phyloP scores from a whole-genome alignment of 2,113 vertebrate genomes.

The Phrynosoma platyrhinos region DNA sequence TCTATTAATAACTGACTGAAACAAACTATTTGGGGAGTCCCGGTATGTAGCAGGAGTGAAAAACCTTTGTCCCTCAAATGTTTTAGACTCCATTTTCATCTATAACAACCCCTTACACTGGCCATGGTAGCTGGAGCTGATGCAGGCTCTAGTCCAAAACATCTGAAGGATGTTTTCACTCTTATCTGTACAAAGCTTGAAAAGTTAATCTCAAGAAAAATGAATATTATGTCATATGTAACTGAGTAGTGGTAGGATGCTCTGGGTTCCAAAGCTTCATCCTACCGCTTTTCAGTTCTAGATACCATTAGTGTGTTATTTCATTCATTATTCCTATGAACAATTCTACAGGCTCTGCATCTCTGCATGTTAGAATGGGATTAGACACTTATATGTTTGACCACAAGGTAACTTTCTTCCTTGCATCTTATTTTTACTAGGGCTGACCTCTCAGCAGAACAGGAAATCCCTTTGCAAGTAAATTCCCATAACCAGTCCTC shows the following conservation, averaged over 20 bases:
- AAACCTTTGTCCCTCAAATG: neutral
- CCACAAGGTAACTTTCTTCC: conserved; percentile 37
- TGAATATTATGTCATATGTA: neutral
- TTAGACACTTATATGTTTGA: conserved; percentile 38
- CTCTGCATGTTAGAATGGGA: conserved; percentile 1
- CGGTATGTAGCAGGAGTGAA: neutral
- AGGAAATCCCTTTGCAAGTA: conserved; percentile 79
- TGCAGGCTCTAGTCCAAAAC: neutral
- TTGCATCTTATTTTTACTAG: conserved; percentile 56
- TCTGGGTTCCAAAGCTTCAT: neutral
- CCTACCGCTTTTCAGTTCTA: neutral
- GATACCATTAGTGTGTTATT: neutral
- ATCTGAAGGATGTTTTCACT: neutral
- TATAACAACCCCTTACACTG: no score
- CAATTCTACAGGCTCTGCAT: no score
- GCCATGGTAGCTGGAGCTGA: no score
- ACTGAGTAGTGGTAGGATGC: neutral
- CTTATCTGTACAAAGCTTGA: neutral
- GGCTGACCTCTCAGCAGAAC: conserved; percentile 73
- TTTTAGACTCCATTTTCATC: neutral
- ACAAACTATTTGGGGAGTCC: no score
- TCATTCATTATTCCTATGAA: neutral
- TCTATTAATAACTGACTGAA: no score
- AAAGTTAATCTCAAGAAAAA: neutral
- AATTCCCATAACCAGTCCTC: conserved; percentile 72